Percentiles rank a stretch among this genome's conserved stretches.
Evolutionary conservation across 1,140 invertebrate genomes (phyloP).

Genomic region (Plodia interpunctella): DNA sequence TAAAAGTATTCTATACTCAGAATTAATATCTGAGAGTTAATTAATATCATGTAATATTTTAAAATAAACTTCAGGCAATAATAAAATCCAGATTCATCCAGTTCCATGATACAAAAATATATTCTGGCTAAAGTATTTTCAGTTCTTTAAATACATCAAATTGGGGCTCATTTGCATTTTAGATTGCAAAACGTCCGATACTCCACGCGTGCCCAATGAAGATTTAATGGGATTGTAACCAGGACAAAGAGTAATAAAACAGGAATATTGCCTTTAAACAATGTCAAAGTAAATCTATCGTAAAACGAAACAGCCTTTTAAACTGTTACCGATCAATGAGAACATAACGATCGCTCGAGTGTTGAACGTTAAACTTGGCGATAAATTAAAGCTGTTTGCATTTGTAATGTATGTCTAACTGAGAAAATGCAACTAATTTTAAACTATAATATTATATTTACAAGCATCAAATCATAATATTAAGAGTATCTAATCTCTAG

Average conservation of each 20-base stretch:
- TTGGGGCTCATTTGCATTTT: constrained; percentile 2
- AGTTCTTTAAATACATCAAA: constrained; percentile 21
- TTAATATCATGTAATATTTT: too few species aligned
- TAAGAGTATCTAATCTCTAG: too few species aligned
- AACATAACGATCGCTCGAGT: constrained; percentile 34
- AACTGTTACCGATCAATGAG: constrained; percentile 48
- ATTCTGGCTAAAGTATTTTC: background rate
- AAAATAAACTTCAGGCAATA: too few species aligned
- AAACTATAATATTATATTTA: too few species aligned
- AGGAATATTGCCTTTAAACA: constrained; percentile 49
- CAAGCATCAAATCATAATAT: too few species aligned
- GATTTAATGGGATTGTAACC: constrained; percentile 44
- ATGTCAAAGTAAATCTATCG: constrained; percentile 52
- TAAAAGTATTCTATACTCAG: too few species aligned
- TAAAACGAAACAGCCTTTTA: constrained; percentile 49
- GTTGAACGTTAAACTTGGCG: constrained; percentile 43
- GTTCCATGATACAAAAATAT: background rate
- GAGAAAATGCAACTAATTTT: background rate
- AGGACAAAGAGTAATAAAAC: constrained; percentile 47
- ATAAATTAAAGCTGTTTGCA: constrained; percentile 45
- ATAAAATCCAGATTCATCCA: too few species aligned
- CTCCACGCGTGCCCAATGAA: constrained; percentile 21
- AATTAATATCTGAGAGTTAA: too few species aligned
- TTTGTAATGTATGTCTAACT: constrained; percentile 33
- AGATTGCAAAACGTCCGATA: constrained; percentile 5